Evolutionary conservation across 2,797 vertebrate genomes (phyloP), one percentile per base, ranked within the genome.

Genomic region (Silurus aristotelis): DNA sequence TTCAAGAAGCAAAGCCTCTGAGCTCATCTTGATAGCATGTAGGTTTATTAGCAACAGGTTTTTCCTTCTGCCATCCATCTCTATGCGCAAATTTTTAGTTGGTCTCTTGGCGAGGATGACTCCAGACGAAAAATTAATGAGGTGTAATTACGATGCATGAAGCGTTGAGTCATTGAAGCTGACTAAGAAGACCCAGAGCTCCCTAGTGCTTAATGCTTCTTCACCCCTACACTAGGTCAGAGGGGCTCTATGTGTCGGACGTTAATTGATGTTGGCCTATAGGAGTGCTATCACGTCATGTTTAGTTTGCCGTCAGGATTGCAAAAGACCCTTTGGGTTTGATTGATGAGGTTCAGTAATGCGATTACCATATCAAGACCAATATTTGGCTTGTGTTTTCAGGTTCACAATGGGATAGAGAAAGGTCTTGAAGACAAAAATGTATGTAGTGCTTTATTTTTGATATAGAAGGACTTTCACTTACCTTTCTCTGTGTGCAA

Each of bases 1-100:
- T 89, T 92, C 91, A 87, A 89, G 92, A 89, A 89, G 83, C 48
- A 5, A 55, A n/a, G 20, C 85, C 48, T 55, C 48, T 46, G 13
- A 75, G 61, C 81, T 85, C 75, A 76, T 82, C 87, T 73, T 86
- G 76, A 89, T 25, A 80, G 68, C 91, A 86, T 5, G 46, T 46
- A 20, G 25, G n/a, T 90, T 91, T 89, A 92, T 91, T 90, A 92
- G 88, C 91, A 90, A 90, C 91, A 93, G 89, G 89, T 91, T 92
- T 90, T 46, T 43, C 43, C 22, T 52, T 89, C 46, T 71, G 88
- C 67, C 48, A 46, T 80, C 80, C 67, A 63, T 86, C 85, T 85
- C 82, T 86, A 87, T 86, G 38, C 72, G 55, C 13, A 66, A 66
- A 80, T 85, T 87, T 88, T 87, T n/a, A 61, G 60, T n/a, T 1